phyloP scores from a whole-genome alignment of 64 coral and sea anemone species.

The Platygyra sinensis region DNA sequence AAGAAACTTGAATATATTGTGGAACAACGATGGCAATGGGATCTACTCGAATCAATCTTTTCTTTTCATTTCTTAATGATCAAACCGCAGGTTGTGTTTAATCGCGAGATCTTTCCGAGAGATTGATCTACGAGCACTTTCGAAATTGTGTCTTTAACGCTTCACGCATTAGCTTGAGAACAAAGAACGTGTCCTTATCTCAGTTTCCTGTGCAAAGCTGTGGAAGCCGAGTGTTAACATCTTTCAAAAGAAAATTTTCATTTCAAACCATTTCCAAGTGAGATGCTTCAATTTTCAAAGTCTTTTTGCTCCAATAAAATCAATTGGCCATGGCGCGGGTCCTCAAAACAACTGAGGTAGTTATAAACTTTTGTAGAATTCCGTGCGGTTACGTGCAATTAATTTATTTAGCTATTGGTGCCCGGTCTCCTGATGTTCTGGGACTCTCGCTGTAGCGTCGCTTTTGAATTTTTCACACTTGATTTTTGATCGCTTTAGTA shows the following conservation, averaged over 20 bases:
- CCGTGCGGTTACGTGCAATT: not conserved
- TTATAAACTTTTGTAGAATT: not conserved
- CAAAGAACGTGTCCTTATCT: slow-evolving; percentile 14
- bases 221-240: not conserved
- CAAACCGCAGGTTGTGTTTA: slow-evolving; percentile 42
- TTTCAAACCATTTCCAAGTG: not conserved
- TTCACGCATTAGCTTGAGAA: not conserved
- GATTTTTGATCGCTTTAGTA: not conserved
- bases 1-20: not conserved
- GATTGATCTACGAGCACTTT: slow-evolving; percentile 23
- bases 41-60: slow-evolving; percentile 10
- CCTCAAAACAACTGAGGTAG: not conserved
- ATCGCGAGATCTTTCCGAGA: slow-evolving; percentile 33
- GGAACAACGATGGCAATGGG: not conserved
- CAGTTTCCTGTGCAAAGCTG: not conserved
- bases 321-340: too few relatives aligned
- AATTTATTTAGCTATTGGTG: not conserved
- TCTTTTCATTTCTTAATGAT: slow-evolving; percentile 25
- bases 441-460: not conserved
- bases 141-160: not conserved
- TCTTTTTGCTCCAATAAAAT: not conserved
- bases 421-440: not conserved
- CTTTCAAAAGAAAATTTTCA: not conserved
- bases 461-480: not conserved
- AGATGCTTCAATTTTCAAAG: not conserved